phyloP scores from a whole-genome alignment of 2,797 vertebrate species.

The Stomatorhinus walkeri region DNA sequence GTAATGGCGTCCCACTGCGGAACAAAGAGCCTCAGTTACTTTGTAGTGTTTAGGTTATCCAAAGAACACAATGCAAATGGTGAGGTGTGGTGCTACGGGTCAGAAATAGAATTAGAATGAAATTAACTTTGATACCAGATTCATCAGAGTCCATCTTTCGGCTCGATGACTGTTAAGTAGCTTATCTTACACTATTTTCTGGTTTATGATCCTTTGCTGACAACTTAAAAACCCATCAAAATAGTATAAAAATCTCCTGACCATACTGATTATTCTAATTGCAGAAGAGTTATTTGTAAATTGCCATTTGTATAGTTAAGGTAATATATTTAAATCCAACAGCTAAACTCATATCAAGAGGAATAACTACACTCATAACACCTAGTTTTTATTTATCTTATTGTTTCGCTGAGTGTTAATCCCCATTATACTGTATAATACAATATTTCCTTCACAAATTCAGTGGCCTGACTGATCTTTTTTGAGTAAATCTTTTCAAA shows the following conservation, averaged over 20 bases:
- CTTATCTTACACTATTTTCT: background rate
- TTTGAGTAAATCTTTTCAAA: background rate
- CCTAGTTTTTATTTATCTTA: background rate
- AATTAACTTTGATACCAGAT: background rate
- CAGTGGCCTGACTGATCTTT: background rate
- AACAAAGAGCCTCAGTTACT: constrained; percentile 3
- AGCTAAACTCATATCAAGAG: background rate
- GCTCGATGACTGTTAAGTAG: background rate
- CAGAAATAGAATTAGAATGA: background rate
- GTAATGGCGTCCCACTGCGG: constrained; percentile 94
- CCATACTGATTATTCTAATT: background rate
- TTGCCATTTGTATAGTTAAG: background rate
- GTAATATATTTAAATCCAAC: background rate
- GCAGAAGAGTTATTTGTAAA: background rate
- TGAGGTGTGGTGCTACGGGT: background rate
- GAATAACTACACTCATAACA: background rate
- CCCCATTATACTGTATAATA: background rate
- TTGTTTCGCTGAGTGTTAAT: background rate
- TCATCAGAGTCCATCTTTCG: background rate
- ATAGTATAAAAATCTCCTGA: background rate
- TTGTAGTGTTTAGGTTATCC: background rate
- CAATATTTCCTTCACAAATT: background rate
- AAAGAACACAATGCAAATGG: background rate
- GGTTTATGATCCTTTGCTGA: background rate
- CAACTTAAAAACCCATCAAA: background rate